Evolutionary conservation across 2,888 invertebrate species (phyloP), one percentile per base, ranked within the genome.

Genomic region (Agonopterix arenella): DNA sequence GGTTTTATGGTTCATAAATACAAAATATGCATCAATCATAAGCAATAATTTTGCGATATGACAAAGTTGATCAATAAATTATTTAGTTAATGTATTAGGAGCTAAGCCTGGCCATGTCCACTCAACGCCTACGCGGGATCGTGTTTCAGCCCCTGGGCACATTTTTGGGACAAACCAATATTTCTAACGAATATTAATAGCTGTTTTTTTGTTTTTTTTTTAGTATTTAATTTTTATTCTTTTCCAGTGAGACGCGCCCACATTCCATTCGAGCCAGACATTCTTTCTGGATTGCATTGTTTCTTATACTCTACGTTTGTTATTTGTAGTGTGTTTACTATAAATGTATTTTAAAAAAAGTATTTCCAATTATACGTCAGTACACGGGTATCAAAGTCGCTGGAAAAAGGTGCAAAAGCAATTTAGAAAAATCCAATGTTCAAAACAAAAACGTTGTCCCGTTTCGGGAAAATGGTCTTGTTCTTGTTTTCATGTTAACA

Each of bases 101-200:
- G 57, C 59, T 28, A 55, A 50, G 43, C 61, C 60, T 50, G 53
- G 71, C 60, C 77, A 64, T 73, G 73, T 83, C 85, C 84, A 76
- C 77, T 80, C 73, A 67, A 75, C 84, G 71, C 86, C 86, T 80
- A 85, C 88, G 74, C 72, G 53, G 69, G 70, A 73, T 83, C 83
- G 72, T 64, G 73, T 81, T 81, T 79, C 86, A 84, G 86, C 86
- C 88, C 76, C 83, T 71, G 81, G 88, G 84, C 84, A 71, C 80
- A 81, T 83, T 80, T 86, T 88, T 83, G 84, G 84, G 84, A 86
- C 85, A 88, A 86, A 84, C 86, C 84, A 84, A 86, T 88, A 86
- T 82, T 80, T 86, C 84, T 84, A 89, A 86, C 84, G 83, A 88
- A 84, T 88, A 88, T 88, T 88, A 88, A 86, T 86, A 77, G 82